These are phyloP conservation scores for Amblyornis subalaris DNA, from an alignment of 2,113 vertebrate genomes.

Conservation along the genomic window DNA sequence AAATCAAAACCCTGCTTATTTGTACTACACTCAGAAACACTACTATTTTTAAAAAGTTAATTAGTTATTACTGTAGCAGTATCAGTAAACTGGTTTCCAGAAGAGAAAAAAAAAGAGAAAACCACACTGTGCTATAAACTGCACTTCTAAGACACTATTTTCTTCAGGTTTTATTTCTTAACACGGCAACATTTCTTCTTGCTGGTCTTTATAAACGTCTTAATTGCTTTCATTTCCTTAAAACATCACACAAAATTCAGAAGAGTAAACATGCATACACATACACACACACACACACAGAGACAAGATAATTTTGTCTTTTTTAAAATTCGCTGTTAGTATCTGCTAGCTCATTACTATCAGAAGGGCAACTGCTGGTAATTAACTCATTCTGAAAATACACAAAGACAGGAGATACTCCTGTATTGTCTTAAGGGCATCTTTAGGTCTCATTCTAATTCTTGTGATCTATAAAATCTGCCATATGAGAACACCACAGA, in stretches of 20 bases:
- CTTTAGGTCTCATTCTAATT: not conserved
- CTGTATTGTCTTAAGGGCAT: not conserved
- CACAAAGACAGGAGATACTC: not conserved
- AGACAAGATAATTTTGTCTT: not conserved
- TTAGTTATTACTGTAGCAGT: not conserved
- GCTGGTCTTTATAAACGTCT: not conserved
- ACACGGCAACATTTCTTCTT: not conserved
- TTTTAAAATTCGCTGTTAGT: not conserved
- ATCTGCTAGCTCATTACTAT: not conserved
- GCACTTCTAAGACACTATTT: not conserved
- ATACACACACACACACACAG: not conserved
- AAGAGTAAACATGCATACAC: not conserved
- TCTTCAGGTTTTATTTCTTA: not conserved
- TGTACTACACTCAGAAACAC: not conserved
- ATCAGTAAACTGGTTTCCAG: not conserved
- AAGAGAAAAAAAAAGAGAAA: not conserved
- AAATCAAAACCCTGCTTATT: not conserved
- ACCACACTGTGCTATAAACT: not conserved
- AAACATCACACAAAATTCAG: not conserved
- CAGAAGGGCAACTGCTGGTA: not conserved
- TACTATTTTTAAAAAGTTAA: not conserved
- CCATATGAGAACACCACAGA: not conserved
- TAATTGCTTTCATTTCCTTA: not conserved
- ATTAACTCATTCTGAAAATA: not conserved
- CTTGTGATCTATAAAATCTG: not conserved